Base-by-base conservation (phyloP, 2,888 invertebrate genomes). In the Chymomyza amoena region DNA sequence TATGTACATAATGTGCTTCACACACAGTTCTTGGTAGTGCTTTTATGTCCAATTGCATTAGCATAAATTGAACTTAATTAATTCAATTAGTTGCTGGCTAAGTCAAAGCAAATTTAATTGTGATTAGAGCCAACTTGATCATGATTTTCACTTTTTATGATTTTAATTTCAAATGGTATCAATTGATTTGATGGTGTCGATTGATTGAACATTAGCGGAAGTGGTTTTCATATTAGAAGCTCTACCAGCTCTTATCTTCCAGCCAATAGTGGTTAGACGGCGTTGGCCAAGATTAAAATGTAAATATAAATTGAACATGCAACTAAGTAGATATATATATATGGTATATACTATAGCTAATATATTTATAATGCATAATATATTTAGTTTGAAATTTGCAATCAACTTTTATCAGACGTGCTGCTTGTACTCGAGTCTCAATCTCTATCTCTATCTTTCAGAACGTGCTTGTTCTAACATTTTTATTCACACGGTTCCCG, bases 381-480 rank as follows among this genome's bases (percentile, higher is more conserved):
- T 54, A 54, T 54, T 54, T 54, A 54, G 16, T 54, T 54, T 16
- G 18, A 84, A 86, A 86, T 86, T 84, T 88, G 84, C 84, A 84
- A 88, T 84, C 88, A 84, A 84, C 87, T 84, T 83, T 88, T 84
- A 88, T 88, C 84, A 83, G 83, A 70, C 80, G 28, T 25, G 57
- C 57, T 28, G 57, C 32, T 56, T 32, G 63, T 52, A 51, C 25
- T 28, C 9, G 36, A 50, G 32, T 13, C 51, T 54, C n/a, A n/a
- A n/a, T n/a, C n/a, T n/a, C n/a, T n/a, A n/a, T n/a, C 16, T 61
- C 39, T 63, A 20, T 50, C 51, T n/a, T 15, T 4, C 75, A 84
- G 87, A 84, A 84, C 88, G 84, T 84, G 84, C 82, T 87, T 88
- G 75, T 75, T 73, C 85, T 84, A 84, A 88, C 84, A 87, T 84